These are phyloP conservation scores for Prunella strophiata DNA, from an alignment of 2,797 vertebrate genomes.

Conservation along the genomic window DNA sequence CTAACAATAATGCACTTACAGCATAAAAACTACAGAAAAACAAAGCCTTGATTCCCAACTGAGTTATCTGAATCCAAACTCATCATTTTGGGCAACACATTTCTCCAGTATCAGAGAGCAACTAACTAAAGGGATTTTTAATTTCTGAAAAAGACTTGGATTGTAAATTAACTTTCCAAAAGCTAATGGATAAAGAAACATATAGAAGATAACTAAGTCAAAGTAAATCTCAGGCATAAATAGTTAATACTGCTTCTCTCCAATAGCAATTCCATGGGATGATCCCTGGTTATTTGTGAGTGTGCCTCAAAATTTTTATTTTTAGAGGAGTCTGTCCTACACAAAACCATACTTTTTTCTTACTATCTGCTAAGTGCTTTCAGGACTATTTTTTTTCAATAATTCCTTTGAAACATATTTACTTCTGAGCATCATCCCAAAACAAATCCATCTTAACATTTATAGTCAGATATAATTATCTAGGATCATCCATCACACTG, in stretches of 20 bases:
- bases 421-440: not conserved
- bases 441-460: not conserved
- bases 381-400: not conserved
- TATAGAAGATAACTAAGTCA: not conserved
- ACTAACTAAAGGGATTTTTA: not conserved
- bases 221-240: not conserved
- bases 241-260: not conserved
- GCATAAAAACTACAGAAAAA: not conserved
- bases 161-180: not conserved
- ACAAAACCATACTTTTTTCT: not conserved
- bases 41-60: not conserved
- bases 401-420: not conserved
- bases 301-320: not conserved
- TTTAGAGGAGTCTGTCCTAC: not conserved
- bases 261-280: not conserved
- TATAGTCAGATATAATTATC: not conserved
- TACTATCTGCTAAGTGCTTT: not conserved
- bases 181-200: not conserved
- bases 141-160: not conserved
- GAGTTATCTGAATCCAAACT: not conserved
- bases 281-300: not conserved
- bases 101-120: not conserved
- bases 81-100: not conserved
- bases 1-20: not conserved
- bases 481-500: not conserved